Evolutionary conservation across 2,888 invertebrate species (phyloP), one percentile per base, ranked within the genome.

Genomic region (Campoplex nolae): DNA sequence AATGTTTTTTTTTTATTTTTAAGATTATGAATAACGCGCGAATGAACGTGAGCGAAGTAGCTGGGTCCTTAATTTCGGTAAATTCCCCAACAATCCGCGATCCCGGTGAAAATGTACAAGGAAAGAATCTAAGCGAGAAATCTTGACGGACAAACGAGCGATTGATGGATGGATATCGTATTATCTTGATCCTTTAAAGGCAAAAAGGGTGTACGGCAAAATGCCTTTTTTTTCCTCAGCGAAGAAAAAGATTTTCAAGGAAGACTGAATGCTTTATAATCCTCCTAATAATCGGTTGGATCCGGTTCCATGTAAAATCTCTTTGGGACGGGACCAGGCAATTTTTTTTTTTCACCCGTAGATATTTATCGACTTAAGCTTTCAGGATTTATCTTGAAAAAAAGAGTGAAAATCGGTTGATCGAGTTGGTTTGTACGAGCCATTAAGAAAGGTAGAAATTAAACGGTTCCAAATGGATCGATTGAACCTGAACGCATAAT

Each of bases 331-430:
- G 42, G 54, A 45, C 45, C 71, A 16, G 38, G 67, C 28, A 11
- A n/a, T 73, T 35, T 67, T 56, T 11, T 32, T 28, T 51, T 4
- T 6, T 18, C 48, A n/a, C 13, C 38, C 62, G 70, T 23, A 78
- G 84, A 74, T 84, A 74, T 67, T 67, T 78, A 79, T 84, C 78
- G 67, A 32, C 35, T 32, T 42, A 71, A 48, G 54, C 84, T 73
- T 74, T 65, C 23, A 74, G 68, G 45, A 62, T 8, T n/a, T 42
- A 48, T 28, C 65, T 32, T 45, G 65, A 54, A 62, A 54, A 68
- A 23, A 45, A 28, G 42, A 13, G n/a, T 45, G 48, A 35, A 45
- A 32, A 58, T 32, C 35, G 16, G 18, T 42, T 2, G 56, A 56
- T 65, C 8, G 54, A 7, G 32, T 45, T 45, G 56, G 48, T 7